Conservation (phyloP, 2,797 vertebrate species). For the Macroramphosus scolopax region DNA sequence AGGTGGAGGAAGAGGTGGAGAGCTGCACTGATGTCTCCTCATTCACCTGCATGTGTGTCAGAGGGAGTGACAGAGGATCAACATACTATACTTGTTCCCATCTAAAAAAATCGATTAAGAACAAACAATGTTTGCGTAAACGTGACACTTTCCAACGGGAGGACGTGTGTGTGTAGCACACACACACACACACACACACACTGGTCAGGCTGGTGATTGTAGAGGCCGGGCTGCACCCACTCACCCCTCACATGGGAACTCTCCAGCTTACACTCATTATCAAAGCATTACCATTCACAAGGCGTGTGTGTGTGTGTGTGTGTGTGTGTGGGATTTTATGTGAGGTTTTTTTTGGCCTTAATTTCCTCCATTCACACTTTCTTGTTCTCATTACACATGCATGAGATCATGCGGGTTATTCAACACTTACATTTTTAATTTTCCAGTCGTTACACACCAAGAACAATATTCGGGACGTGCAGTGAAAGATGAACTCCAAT, state of each 20-base stretch:
- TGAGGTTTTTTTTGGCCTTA: background rate
- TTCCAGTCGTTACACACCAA: too few relatives aligned
- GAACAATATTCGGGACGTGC: too few relatives aligned
- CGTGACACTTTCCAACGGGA: too few relatives aligned
- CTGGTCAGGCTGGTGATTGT: constrained; percentile 10
- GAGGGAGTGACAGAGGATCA: too few relatives aligned
- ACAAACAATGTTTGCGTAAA: background rate
- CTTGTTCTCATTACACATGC: too few relatives aligned
- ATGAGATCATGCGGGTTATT: too few relatives aligned
- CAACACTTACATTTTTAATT: too few relatives aligned
- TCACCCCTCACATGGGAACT: constrained; percentile 60
- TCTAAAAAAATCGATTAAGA: background rate
- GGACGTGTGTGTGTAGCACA: background rate
- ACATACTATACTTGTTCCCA: too few relatives aligned
- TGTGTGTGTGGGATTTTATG: constrained; percentile 6
- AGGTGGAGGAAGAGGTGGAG: background rate
- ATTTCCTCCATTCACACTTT: background rate
- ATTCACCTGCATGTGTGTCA: constrained; percentile 8
- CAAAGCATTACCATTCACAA: constrained; percentile 54
- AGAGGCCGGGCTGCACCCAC: constrained; percentile 48
- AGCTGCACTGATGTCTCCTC: background rate
- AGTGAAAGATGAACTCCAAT: too few relatives aligned
- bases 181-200: background rate
- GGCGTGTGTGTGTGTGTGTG: constrained; percentile 9
- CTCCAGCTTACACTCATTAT: constrained; percentile 66